These are phyloP conservation scores for Acleris cristana DNA, from an alignment of 2,888 invertebrate species.

Conservation along the genomic window DNA sequence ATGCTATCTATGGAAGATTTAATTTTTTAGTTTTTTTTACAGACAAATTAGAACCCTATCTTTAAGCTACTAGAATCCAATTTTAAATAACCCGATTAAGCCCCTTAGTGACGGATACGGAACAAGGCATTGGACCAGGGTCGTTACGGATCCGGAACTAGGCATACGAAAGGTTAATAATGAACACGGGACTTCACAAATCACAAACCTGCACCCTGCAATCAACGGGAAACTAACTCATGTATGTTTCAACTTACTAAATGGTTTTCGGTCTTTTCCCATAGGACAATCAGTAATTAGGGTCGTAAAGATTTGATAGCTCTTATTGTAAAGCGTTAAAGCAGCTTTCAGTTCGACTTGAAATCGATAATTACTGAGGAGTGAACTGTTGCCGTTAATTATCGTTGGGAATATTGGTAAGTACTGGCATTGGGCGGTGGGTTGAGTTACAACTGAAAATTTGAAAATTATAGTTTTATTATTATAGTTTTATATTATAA, in stretches of 20 bases:
- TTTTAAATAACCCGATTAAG: too few species aligned
- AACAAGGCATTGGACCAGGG: too few species aligned
- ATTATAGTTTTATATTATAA: conserved; percentile 40
- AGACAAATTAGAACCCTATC: too few species aligned
- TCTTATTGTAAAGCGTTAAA: conserved; percentile 46
- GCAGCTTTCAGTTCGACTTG: conserved; percentile 38
- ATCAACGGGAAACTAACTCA: conserved; percentile 72
- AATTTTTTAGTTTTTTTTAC: too few species aligned
- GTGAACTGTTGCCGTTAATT: conserved; percentile 76
- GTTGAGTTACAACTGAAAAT: conserved; percentile 47
- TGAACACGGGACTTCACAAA: conserved; percentile 68
- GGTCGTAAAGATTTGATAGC: conserved; percentile 39
- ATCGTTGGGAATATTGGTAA: conserved; percentile 51
- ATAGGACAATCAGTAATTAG: conserved; percentile 69
- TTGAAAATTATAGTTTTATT: conserved; percentile 45
- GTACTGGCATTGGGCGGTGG: conserved; percentile 40
- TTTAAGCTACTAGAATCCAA: too few species aligned
- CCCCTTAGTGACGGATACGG: too few species aligned
- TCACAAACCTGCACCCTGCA: conserved; percentile 67
- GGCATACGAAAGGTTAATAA: too few species aligned
- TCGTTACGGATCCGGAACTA: too few species aligned
- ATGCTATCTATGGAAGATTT: too few species aligned
- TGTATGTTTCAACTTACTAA: conserved; percentile 69
- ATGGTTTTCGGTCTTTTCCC: conserved; percentile 77
- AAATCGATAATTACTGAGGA: conserved; percentile 68